A percentile compares a stretch with the other conserved stretches of the same genome.
Conservation (phyloP, 2,113 vertebrate species). For the Pionites leucogaster region DNA sequence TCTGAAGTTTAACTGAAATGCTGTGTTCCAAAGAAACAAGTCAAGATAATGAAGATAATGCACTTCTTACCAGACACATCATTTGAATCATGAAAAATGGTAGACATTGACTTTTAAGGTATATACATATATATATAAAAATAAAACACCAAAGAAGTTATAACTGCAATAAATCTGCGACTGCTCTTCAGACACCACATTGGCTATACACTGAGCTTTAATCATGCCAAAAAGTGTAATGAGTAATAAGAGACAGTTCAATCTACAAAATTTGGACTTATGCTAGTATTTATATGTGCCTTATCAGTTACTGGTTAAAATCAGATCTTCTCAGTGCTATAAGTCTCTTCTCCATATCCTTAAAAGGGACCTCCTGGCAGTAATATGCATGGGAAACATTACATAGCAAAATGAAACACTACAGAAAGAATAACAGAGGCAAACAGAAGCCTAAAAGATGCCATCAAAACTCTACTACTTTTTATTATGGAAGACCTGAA, state of each 20-base stretch:
- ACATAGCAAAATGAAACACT: neutral
- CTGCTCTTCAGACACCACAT: neutral
- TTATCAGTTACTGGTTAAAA: neutral
- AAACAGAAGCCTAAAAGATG: neutral
- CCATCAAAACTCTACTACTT: neutral
- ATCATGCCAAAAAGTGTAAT: neutral
- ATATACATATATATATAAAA: neutral
- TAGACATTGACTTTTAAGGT: neutral
- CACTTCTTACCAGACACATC: neutral
- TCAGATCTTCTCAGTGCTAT: neutral
- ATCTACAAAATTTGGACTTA: neutral
- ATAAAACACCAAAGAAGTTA: neutral
- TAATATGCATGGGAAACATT: accelerated
- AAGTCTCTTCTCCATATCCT: neutral
- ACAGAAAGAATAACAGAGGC: neutral
- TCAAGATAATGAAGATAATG: neutral
- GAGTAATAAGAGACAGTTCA: neutral
- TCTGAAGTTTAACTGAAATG: neutral
- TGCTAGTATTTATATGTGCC: neutral
- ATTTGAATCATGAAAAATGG: neutral
- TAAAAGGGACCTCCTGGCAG: neutral
- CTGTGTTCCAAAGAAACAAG: neutral
- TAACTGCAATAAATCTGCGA: neutral
- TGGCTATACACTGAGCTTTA: neutral
- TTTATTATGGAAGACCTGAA: neutral